Conservation (phyloP, 2,113 vertebrate genomes). For the Cyprinodon tularosa region DNA sequence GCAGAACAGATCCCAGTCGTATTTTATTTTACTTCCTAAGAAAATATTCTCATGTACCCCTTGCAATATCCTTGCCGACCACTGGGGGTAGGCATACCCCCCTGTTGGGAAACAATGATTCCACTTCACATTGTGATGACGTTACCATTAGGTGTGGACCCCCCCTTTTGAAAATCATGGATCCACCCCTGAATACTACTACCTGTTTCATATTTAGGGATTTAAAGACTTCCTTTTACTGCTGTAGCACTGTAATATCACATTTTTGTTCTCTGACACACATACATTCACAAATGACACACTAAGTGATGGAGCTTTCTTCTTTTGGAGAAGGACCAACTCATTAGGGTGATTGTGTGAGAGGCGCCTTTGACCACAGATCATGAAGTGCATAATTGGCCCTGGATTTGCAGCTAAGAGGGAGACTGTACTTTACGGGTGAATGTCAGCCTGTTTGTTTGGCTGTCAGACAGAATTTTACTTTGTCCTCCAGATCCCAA, state of each 20-base stretch:
- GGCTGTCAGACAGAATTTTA: slow-evolving; percentile 9
- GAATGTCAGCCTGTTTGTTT: slow-evolving; percentile 5
- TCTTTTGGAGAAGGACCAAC: slow-evolving; percentile 63
- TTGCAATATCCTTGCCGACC: too few relatives aligned
- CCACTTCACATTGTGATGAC: too few relatives aligned
- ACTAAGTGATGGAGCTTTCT: slow-evolving; percentile 46
- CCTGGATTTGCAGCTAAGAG: slow-evolving; percentile 42
- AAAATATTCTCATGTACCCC: too few relatives aligned
- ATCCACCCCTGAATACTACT: too few relatives aligned
- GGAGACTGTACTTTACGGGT: slow-evolving; percentile 11
- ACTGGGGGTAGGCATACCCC: too few relatives aligned
- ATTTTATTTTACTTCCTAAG: too few relatives aligned
- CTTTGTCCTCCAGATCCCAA: background rate
- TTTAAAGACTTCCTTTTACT: background rate
- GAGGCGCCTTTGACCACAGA: slow-evolving; percentile 65
- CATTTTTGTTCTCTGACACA: slow-evolving; percentile 4
- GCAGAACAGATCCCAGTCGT: too few relatives aligned
- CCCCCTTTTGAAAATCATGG: too few relatives aligned
- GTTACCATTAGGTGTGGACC: too few relatives aligned
- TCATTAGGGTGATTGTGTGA: slow-evolving; percentile 73
- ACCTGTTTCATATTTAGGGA: background rate
- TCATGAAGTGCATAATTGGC: slow-evolving; percentile 72
- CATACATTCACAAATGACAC: slow-evolving; percentile 12
- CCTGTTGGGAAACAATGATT: too few relatives aligned
- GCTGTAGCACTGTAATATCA: background rate